Conservation (phyloP, 2,113 vertebrate species). For the Podocnemis expansa region DNA sequence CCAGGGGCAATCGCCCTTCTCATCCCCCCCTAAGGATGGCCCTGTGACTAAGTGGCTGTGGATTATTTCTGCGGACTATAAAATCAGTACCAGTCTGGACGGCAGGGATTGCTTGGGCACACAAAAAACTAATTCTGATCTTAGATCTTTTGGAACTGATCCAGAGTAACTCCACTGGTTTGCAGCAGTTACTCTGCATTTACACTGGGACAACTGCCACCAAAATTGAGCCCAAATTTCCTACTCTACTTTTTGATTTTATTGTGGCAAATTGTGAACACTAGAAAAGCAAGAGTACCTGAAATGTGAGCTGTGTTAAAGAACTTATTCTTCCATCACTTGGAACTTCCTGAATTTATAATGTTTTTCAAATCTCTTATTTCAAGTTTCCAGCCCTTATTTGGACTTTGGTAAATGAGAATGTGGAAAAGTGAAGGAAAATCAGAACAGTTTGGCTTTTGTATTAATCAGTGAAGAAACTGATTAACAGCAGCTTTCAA, state of each 20-base stretch:
- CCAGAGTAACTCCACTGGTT: not conserved
- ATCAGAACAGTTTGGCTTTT: not conserved
- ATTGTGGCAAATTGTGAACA: not conserved
- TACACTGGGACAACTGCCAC: not conserved
- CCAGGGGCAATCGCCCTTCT: no score
- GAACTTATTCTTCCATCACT: not conserved
- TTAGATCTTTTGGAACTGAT: not conserved
- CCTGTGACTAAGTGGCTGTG: no score
- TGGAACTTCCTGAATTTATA: not conserved
- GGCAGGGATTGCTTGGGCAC: not conserved
- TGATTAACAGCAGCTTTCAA: not conserved
- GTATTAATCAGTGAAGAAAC: not conserved
- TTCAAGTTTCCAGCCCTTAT: accelerated
- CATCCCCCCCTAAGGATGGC: no score
- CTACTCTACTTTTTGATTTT: not conserved
- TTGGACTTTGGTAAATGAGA: not conserved
- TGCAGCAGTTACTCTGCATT: not conserved
- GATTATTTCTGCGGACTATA: not conserved
- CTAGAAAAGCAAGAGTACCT: not conserved
- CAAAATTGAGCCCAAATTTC: not conserved
- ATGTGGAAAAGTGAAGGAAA: not conserved
- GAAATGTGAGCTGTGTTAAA: not conserved
- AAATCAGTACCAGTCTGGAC: not conserved
- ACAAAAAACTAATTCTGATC: not conserved
- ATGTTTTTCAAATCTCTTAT: not conserved